Percentiles rank a stretch among this genome's conserved stretches.
phyloP scores from a whole-genome alignment of 2,888 invertebrate genomes.

The Spodoptera littoralis region DNA sequence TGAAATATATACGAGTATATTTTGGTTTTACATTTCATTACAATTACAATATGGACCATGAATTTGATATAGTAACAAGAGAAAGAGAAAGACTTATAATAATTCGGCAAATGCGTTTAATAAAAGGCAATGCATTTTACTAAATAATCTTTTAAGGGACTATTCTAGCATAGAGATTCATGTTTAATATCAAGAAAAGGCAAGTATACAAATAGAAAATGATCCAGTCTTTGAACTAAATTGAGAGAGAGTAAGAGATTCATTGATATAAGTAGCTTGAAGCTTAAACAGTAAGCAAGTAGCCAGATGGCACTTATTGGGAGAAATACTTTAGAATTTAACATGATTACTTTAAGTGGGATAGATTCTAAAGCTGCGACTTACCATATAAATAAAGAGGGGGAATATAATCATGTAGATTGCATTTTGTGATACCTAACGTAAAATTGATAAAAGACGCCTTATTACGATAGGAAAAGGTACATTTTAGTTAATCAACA shows the following conservation, averaged over 20 bases:
- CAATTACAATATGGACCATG: constrained; percentile 14
- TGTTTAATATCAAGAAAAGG: constrained; percentile 7
- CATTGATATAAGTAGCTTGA: constrained; percentile 28
- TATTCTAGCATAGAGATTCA: constrained; percentile 29
- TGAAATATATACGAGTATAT: constrained; percentile 40
- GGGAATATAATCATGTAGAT: no score
- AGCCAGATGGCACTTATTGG: constrained; percentile 73
- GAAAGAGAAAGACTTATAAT: background rate
- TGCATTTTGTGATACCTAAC: no score
- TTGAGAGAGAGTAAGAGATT: constrained; percentile 29
- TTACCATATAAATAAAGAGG: no score
- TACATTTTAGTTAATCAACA: background rate
- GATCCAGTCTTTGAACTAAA: constrained; percentile 3
- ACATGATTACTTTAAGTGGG: background rate
- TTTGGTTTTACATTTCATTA: constrained; percentile 11
- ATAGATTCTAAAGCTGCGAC: background rate
- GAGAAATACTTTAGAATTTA: constrained; percentile 61
- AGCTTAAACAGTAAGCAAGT: constrained; percentile 40
- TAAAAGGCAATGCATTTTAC: background rate
- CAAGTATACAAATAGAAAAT: background rate
- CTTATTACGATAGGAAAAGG: no score
- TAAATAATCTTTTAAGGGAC: background rate
- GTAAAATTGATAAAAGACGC: no score
- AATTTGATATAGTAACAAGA: constrained; percentile 14
- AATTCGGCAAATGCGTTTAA: background rate